phyloP scores from a whole-genome alignment of 2,113 vertebrate species.

The Syngnathus scovelli region DNA sequence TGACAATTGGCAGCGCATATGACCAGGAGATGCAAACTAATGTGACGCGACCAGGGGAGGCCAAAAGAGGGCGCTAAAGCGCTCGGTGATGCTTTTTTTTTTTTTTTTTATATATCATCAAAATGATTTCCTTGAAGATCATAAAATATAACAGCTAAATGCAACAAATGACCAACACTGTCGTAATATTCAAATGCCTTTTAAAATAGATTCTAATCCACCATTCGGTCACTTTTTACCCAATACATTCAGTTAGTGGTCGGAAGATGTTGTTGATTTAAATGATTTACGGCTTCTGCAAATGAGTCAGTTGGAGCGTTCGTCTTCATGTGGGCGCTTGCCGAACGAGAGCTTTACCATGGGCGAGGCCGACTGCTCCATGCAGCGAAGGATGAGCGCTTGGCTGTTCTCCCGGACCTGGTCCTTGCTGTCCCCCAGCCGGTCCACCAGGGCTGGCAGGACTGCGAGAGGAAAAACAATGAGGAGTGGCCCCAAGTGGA shows the following conservation, averaged over 20 bases:
- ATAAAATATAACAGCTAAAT: too few relatives aligned
- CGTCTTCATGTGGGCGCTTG: neutral
- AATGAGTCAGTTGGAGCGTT: neutral
- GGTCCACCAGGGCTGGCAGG: slow-evolving; percentile 83
- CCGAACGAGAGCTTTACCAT: slow-evolving; percentile 71
- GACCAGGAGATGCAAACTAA: neutral
- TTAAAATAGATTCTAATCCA: neutral
- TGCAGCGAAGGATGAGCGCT: slow-evolving; percentile 82
- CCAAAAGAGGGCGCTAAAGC: neutral
- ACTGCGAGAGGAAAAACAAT: slow-evolving; percentile 66
- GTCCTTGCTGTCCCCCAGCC: slow-evolving; percentile 92
- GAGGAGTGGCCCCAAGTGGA: slow-evolving; percentile 47
- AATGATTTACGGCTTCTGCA: neutral
- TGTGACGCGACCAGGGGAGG: neutral
- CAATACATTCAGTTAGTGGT: neutral
- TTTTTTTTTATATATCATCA: neutral
- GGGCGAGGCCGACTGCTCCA: slow-evolving; percentile 82
- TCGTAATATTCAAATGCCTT: neutral
- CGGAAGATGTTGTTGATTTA: neutral
- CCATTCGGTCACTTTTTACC: neutral
- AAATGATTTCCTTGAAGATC: too few relatives aligned
- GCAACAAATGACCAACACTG: too few relatives aligned
- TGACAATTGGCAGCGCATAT: slow-evolving; percentile 12
- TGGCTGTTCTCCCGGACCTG: slow-evolving; percentile 94
- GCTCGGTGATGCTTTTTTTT: neutral